Evolutionary conservation across 2,888 invertebrate genomes (phyloP).

Genomic region (Frankliniella fusca): DNA sequence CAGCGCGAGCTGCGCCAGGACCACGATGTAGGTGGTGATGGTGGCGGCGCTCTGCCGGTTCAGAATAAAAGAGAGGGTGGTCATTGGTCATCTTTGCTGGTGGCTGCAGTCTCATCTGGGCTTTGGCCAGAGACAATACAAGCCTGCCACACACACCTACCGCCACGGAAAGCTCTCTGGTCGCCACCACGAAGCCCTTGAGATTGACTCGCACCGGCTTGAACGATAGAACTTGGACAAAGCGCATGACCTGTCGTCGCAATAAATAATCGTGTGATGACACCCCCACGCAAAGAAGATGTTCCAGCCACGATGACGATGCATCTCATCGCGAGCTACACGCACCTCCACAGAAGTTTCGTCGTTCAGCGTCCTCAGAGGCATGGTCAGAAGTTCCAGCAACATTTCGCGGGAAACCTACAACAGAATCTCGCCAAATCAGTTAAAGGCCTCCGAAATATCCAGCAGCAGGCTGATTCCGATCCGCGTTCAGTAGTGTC

Average conservation of each 20-base stretch:
- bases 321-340: no score
- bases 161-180: background rate
- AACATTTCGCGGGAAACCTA: background rate
- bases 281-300: no score
- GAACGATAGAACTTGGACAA: background rate
- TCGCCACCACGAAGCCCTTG: background rate
- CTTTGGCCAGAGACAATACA: no score
- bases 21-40: conserved; percentile 7
- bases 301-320: no score
- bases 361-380: background rate
- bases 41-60: background rate
- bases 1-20: background rate
- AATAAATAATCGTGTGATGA: background rate
- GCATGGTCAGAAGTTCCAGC: background rate
- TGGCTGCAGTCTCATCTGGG: no score
- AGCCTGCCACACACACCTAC: background rate
- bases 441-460: no score
- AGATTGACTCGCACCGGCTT: background rate
- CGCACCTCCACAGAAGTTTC: background rate
- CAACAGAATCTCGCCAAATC: background rate
- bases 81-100: background rate
- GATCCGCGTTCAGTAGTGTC: no score
- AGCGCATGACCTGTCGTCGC: background rate
- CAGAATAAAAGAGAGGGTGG: background rate
- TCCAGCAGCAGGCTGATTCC: no score